Base-by-base conservation (phyloP, 2,797 vertebrate species). In the Xyrichtys novacula region DNA sequence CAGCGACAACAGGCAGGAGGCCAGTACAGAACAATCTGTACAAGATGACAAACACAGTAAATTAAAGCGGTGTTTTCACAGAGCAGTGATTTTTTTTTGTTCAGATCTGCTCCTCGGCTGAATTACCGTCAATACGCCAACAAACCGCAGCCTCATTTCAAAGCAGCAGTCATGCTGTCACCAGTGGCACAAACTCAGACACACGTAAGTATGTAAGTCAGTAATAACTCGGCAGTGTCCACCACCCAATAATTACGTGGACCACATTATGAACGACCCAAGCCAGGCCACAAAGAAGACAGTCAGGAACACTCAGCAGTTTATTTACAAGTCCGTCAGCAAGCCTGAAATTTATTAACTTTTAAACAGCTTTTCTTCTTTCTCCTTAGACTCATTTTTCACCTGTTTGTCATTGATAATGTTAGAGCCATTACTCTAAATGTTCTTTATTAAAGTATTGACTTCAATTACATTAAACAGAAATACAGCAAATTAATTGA, bases 231-330 rank as follows among this genome's bases (percentile, higher is more conserved):
- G 78, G 69, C 79, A 15, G 42, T 1, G 62, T 80, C 64, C 55
- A 52, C 70, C 78, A 62, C 66, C 76, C 74, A 29, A 34, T 76
- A 38, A 89, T 90, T 82, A 88, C 19, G 19, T 25, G 52, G 38
- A 60, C 76, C 76, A 17, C 74, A 69, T 9, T 9, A 3, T n/a
- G 70, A 72, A 17, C 61, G 78, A 76, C 68, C 63, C 28, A 31
- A 10, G 68, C 48, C 8, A 15, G 64, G 54, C 71, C 61, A 31
- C 76, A 70, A 46, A 65, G 66, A 5, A 38, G 25, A 57, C 68
- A 65, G 59, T 67, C 67, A 71, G 70, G 52, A 60, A 65, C 62
- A 74, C 40, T 84, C 65, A 80, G 74, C 70, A 39, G 17, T 19
- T 43, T 58, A 29, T 72, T 54, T 32, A 43, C 61, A 38, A 20